Percentiles rank a stretch among this genome's conserved stretches.
Evolutionary conservation across 2,113 vertebrate species (phyloP).

Genomic region (Anser brachyrhynchus): DNA sequence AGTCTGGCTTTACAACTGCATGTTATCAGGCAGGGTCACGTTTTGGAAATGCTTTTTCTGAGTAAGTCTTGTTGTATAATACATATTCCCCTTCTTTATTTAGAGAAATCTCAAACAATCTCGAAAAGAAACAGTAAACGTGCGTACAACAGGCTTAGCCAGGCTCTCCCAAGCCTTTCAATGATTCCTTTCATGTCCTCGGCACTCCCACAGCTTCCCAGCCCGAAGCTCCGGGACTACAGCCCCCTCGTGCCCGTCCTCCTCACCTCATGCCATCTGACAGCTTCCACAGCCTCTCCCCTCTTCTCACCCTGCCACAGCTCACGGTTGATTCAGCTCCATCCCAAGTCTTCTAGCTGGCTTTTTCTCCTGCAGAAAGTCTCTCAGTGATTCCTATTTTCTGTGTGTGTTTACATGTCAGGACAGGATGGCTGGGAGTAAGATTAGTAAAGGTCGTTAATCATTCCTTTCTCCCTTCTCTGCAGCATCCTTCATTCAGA

Average conservation of each 20-base stretch:
- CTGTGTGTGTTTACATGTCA: background rate
- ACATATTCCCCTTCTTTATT: background rate
- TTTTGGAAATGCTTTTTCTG: too few species aligned
- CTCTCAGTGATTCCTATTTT: background rate
- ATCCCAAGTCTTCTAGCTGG: background rate
- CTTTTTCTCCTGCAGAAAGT: background rate
- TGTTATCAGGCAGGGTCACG: background rate
- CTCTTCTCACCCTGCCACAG: background rate
- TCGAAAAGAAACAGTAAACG: background rate
- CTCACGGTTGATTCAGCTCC: background rate
- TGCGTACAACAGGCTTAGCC: background rate
- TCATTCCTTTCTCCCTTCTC: background rate
- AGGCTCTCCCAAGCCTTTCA: background rate
- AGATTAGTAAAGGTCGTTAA: background rate
- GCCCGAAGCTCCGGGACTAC: background rate
- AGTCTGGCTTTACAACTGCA: background rate
- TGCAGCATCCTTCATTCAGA: background rate
- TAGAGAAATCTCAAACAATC: conserved; percentile 2
- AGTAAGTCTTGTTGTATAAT: too few species aligned
- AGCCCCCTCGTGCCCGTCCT: background rate
- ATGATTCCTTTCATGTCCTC: background rate
- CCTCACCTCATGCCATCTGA: background rate
- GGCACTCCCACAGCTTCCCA: background rate
- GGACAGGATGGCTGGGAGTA: background rate
- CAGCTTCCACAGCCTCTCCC: background rate